A percentile compares a stretch with the other conserved stretches of the same genome.
These are phyloP conservation scores for Apamea crenata DNA, from an alignment of 2,888 invertebrate species.

Conservation along the genomic window DNA sequence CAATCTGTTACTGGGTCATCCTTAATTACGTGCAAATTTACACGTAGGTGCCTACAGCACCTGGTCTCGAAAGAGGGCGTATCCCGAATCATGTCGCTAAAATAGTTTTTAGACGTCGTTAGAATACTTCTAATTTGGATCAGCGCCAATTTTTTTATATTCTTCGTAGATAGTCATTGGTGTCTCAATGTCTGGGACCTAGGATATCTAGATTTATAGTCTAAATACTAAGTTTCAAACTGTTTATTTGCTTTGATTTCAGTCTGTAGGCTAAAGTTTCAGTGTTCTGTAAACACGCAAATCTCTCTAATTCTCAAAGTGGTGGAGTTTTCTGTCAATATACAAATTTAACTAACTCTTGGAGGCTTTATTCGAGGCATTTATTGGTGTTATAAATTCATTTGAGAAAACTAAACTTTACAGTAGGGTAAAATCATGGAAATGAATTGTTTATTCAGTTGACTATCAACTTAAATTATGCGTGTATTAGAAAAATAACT, in stretches of 20 bases:
- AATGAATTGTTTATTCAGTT: neutral
- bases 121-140: constrained; percentile 16
- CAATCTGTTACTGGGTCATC: neutral
- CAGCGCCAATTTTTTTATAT: constrained; percentile 28
- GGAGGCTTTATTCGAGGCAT: neutral
- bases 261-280: constrained; percentile 1
- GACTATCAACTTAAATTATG: neutral
- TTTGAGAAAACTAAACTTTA: neutral
- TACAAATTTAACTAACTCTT: neutral
- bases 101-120: constrained; percentile 16
- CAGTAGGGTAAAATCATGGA: neutral
- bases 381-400: neutral
- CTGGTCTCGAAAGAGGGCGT: constrained; percentile 2
- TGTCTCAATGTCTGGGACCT: constrained; percentile 33
- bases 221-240: constrained; percentile 15
- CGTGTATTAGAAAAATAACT: neutral
- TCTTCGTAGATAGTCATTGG: constrained; percentile 3
- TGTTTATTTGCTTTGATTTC: constrained; percentile 22
- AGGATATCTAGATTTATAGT: neutral
- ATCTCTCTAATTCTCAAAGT: constrained; percentile 17
- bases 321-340: neutral
- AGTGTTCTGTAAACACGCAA: constrained; percentile 4
- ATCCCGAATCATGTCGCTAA: constrained; percentile 9
- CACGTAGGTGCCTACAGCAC: neutral
- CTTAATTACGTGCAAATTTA: neutral